Evolutionary conservation across 1,140 invertebrate genomes (phyloP).

Genomic region (Cyrtorhinus lividipennis): DNA sequence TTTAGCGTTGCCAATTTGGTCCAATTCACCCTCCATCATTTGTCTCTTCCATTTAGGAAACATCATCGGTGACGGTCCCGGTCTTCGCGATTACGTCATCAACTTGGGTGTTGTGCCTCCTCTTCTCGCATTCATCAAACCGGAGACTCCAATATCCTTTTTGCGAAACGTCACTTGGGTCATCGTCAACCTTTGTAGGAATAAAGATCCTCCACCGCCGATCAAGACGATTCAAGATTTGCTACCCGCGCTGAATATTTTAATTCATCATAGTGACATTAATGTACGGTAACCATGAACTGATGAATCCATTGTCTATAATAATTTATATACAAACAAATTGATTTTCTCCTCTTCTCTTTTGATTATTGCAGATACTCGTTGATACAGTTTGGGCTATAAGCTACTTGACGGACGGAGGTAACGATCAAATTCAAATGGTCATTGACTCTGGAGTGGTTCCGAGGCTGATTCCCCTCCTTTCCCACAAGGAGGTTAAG

Average conservation of each 20-base stretch:
- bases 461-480: slow-evolving; percentile 81
- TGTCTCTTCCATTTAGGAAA: no score
- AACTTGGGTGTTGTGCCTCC: slow-evolving; percentile 77
- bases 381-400: slow-evolving; percentile 99
- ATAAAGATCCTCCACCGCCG: slow-evolving; percentile 85
- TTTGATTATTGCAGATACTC: slow-evolving; percentile 57
- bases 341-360: background rate
- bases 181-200: slow-evolving; percentile 91
- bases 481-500: slow-evolving; percentile 94
- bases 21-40: no score
- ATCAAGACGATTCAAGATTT: slow-evolving; percentile 78
- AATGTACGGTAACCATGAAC: slow-evolving; percentile 81
- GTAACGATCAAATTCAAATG: slow-evolving; percentile 98
- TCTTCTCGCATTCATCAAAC: slow-evolving; percentile 78
- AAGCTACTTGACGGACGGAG: slow-evolving; percentile 95
- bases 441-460: slow-evolving; percentile 94
- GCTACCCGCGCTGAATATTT: slow-evolving; percentile 80
- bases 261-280: slow-evolving; percentile 90
- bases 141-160: slow-evolving; percentile 83
- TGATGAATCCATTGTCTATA: slow-evolving; percentile 1
- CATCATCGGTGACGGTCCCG: slow-evolving; percentile 85
- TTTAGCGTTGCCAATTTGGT: no score
- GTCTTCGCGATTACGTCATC: slow-evolving; percentile 82
- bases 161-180: slow-evolving; percentile 96
- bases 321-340: background rate